Evolutionary conservation across 1,140 invertebrate species (phyloP).

Genomic region (Littorina saxatilis): DNA sequence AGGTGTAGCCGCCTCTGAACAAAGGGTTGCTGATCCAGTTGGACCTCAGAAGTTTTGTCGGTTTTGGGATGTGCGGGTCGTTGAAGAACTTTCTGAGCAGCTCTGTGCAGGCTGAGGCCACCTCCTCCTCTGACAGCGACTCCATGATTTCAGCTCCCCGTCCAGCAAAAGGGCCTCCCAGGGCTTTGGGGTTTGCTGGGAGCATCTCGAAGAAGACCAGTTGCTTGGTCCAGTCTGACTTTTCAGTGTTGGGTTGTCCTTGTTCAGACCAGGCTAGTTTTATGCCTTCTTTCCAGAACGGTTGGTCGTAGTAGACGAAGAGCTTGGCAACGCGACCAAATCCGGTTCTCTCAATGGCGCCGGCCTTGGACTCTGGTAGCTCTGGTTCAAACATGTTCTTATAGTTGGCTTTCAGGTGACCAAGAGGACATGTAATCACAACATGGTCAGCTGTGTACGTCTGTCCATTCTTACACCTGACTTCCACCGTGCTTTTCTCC

Average conservation of each 20-base stretch:
- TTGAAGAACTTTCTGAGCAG: constrained; percentile 78
- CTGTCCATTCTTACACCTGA: constrained; percentile 69
- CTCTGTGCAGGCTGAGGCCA: constrained; percentile 81
- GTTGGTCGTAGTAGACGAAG: constrained; percentile 82
- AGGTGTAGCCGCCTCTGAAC: constrained; percentile 87
- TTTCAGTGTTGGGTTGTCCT: constrained; percentile 75
- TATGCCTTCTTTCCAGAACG: constrained; percentile 78
- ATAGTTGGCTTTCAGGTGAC: constrained; percentile 80
- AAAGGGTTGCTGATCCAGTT: constrained; percentile 88
- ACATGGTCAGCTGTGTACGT: constrained; percentile 77
- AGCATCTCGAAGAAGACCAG: constrained; percentile 83
- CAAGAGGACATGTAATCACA: constrained; percentile 83
- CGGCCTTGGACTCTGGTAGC: constrained; percentile 76
- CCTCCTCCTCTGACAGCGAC: constrained; percentile 81
- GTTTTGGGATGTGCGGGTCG: constrained; percentile 77
- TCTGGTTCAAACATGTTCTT: constrained; percentile 78
- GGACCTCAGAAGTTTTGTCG: constrained; percentile 79
- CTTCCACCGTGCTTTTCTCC: constrained; percentile 36
- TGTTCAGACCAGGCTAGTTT: constrained; percentile 81
- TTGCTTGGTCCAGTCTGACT: constrained; percentile 79
- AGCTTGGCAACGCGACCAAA: constrained; percentile 86
- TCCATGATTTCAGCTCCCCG: constrained; percentile 85
- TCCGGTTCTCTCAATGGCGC: constrained; percentile 78
- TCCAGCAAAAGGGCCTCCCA: constrained; percentile 84
- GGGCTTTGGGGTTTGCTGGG: constrained; percentile 81